These are phyloP conservation scores for Dipodomys ordii DNA, from an alignment of 2,113 vertebrate genomes.

Conservation along the genomic window DNA sequence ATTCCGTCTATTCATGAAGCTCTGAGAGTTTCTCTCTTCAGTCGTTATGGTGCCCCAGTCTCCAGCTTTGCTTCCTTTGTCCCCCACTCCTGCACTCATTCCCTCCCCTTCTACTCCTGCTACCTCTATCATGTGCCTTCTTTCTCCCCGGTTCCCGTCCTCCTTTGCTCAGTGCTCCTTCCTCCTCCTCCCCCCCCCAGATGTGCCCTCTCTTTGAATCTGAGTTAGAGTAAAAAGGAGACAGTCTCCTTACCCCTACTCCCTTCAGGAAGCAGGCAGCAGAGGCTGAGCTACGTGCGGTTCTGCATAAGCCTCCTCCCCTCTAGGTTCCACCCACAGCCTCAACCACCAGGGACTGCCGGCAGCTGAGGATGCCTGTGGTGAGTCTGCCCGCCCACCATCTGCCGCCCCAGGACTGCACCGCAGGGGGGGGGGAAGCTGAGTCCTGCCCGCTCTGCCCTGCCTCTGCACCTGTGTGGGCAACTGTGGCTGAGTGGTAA, in stretches of 20 bases:
- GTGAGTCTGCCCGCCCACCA: neutral
- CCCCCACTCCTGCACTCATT: neutral
- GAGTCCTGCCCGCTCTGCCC: neutral
- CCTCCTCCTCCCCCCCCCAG: neutral
- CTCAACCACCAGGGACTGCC: conserved; percentile 1
- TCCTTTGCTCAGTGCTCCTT: neutral
- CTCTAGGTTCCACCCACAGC: neutral
- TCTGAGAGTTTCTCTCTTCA: neutral
- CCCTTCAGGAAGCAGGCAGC: neutral
- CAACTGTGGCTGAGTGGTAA: conserved; percentile 5
- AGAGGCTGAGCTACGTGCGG: neutral
- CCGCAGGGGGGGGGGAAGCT: neutral
- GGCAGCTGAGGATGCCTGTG: neutral
- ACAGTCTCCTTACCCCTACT: neutral
- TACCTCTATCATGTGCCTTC: neutral
- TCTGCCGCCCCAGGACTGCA: neutral
- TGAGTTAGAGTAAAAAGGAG: neutral
- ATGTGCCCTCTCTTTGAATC: conserved; percentile 38
- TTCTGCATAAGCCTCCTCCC: conserved; percentile 26
- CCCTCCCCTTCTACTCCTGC: neutral
- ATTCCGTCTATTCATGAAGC: neutral
- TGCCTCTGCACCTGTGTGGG: neutral
- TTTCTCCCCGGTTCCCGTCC: neutral
- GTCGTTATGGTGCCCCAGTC: neutral
- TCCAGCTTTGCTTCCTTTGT: neutral